Conservation (phyloP, 2,888 invertebrate genomes). For the Eulithis testata region DNA sequence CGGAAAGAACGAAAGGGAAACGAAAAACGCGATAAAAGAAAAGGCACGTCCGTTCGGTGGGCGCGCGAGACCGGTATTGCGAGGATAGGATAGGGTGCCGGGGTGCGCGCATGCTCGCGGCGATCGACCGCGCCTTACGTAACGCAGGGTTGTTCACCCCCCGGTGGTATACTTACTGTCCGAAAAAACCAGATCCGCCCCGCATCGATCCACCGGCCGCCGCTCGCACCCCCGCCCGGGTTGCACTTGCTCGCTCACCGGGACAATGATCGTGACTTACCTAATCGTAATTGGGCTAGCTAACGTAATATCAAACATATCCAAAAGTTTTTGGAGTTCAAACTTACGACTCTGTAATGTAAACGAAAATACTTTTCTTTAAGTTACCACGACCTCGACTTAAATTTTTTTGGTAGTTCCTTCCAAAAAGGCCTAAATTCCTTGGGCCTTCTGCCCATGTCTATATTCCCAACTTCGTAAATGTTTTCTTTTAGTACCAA, state of each 20-base stretch:
- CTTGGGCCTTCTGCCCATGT: no score
- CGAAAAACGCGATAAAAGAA: conserved; percentile 84
- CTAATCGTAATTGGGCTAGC: conserved; percentile 36
- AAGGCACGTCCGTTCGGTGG: conserved; percentile 79
- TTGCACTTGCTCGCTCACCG: conserved; percentile 31
- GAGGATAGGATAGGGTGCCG: conserved; percentile 52
- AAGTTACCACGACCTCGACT: conserved; percentile 19
- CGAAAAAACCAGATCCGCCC: conserved; percentile 82
- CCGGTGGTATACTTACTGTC: conserved; percentile 81
- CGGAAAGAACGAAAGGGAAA: conserved; percentile 85
- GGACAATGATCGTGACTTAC: conserved; percentile 39
- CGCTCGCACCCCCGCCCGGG: conserved; percentile 26
- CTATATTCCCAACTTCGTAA: not conserved
- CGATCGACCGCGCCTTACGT: conserved; percentile 79
- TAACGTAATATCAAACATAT: conserved; percentile 24
- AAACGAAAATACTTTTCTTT: conserved; percentile 4
- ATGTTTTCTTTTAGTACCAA: not conserved
- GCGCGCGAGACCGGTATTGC: conserved; percentile 79
- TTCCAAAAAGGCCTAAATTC: not conserved
- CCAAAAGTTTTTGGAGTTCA: conserved; percentile 24
- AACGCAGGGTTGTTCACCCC: conserved; percentile 82
- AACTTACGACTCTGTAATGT: conserved; percentile 4
- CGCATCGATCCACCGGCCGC: conserved; percentile 66
- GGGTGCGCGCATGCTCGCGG: conserved; percentile 64
- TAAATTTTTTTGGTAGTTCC: not conserved